Evolutionary conservation across 2,888 invertebrate genomes (phyloP).

Genomic region (Ennomos erosarius): DNA sequence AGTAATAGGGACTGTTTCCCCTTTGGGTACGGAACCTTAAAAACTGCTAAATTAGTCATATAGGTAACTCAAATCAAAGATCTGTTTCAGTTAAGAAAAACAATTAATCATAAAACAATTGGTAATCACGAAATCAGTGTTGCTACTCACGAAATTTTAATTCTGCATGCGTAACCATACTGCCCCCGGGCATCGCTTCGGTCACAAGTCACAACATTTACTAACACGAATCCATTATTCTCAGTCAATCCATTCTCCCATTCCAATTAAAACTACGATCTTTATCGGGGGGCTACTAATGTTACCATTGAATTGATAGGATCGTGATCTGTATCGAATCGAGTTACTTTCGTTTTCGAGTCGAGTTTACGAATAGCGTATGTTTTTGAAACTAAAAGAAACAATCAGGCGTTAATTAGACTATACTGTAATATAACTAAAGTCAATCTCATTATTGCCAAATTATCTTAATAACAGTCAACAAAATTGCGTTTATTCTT

Average conservation of each 20-base stretch:
- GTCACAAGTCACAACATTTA: slow-evolving; percentile 26
- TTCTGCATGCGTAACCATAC: slow-evolving; percentile 18
- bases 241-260: slow-evolving; percentile 11
- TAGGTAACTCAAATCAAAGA: slow-evolving; percentile 10
- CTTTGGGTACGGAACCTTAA: no score
- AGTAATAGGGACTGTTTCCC: no score
- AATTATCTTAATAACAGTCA: no score
- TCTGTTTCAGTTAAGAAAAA: slow-evolving; percentile 20
- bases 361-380: no score
- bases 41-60: slow-evolving; percentile 13
- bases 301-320: no score
- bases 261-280: slow-evolving; percentile 22
- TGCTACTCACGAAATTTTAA: slow-evolving; percentile 22
- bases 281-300: slow-evolving; percentile 8
- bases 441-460: no score
- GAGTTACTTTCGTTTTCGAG: no score
- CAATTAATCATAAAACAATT: slow-evolving; percentile 28
- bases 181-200: slow-evolving; percentile 9
- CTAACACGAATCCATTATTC: slow-evolving; percentile 23
- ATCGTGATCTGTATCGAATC: no score
- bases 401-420: no score
- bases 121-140: slow-evolving; percentile 13
- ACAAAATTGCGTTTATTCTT: no score
- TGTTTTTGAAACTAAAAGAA: no score
- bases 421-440: no score